A percentile compares a stretch with the other conserved stretches of the same genome.
phyloP scores from a whole-genome alignment of 23 tunicate genomes.

The Botrylloides violaceus region DNA sequence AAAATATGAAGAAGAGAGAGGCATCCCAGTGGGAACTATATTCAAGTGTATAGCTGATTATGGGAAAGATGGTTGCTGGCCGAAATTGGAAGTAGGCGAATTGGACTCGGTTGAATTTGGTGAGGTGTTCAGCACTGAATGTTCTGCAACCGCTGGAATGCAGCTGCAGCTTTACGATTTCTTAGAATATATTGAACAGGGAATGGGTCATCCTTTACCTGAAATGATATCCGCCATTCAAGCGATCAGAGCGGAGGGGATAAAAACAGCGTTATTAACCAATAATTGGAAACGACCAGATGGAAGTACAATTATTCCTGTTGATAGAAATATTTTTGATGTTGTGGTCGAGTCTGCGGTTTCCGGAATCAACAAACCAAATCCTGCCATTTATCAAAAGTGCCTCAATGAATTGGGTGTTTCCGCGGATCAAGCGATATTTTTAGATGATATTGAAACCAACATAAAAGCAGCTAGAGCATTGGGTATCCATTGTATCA shows the following conservation, averaged over 20 bases:
- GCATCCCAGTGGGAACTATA: conserved; percentile 71
- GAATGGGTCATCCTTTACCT: conserved; percentile 70
- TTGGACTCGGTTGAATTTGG: conserved; percentile 71
- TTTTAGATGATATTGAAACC: conserved; percentile 85
- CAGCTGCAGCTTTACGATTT: conserved; percentile 61
- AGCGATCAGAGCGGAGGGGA: conserved; percentile 48
- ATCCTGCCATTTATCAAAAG: conserved; percentile 49
- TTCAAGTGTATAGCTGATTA: conserved; percentile 38
- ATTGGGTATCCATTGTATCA: conserved; percentile 70
- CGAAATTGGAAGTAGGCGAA: conserved; percentile 76
- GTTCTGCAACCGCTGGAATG: conserved; percentile 44
- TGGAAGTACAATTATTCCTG: conserved; percentile 67
- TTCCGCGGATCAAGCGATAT: conserved; percentile 58
- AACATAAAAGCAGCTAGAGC: conserved; percentile 77
- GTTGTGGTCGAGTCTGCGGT: conserved; percentile 97
- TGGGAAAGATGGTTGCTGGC: conserved; percentile 88
- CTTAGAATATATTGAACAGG: conserved; percentile 55
- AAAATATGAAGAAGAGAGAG: conserved; percentile 58
- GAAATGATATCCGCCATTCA: conserved; percentile 82
- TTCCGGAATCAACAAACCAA: conserved; percentile 75
- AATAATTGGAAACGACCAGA: conserved; percentile 88
- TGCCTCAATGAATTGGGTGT: conserved; percentile 60
- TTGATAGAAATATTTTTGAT: conserved; percentile 55
- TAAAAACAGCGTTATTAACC: conserved; percentile 81
- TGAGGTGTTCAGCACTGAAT: conserved; percentile 70